These are phyloP conservation scores for Acrocephalus kingi DNA, from an alignment of 2,113 vertebrate genomes.

Conservation along the genomic window DNA sequence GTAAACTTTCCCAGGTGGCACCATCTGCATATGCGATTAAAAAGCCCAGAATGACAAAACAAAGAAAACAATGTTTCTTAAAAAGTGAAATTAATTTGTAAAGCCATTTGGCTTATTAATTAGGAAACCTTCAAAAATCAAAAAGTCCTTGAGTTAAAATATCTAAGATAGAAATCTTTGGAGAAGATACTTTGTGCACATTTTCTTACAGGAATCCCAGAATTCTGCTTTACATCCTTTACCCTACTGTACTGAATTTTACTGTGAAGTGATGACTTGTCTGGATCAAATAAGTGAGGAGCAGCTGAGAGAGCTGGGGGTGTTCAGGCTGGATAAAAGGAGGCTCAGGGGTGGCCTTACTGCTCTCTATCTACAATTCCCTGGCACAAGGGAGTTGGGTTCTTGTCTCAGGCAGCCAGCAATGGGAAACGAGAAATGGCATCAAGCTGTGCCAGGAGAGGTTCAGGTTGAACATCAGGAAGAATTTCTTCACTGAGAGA, in stretches of 20 bases:
- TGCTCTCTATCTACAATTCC: background rate
- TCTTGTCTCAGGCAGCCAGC: background rate
- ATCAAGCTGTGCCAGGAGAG: background rate
- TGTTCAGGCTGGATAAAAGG: background rate
- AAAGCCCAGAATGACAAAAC: background rate
- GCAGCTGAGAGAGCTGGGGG: background rate
- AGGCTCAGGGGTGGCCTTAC: background rate
- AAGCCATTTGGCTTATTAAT: background rate
- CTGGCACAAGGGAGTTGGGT: accelerated
- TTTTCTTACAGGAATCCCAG: background rate
- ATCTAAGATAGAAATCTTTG: background rate
- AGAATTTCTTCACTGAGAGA: background rate
- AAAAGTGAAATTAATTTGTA: background rate
- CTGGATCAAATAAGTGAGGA: background rate
- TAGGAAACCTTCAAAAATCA: background rate
- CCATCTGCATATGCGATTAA: background rate
- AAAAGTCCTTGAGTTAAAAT: background rate
- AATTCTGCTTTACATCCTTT: background rate
- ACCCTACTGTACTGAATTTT: background rate
- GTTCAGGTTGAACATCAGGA: background rate
- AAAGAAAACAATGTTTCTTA: background rate
- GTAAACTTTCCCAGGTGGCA: background rate
- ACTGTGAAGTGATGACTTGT: background rate
- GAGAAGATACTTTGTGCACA: background rate
- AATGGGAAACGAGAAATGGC: background rate